A percentile compares a stretch with the other conserved stretches of the same genome.
Evolutionary conservation across 1,140 invertebrate species (phyloP).

Genomic region (Ylistrum balloti): DNA sequence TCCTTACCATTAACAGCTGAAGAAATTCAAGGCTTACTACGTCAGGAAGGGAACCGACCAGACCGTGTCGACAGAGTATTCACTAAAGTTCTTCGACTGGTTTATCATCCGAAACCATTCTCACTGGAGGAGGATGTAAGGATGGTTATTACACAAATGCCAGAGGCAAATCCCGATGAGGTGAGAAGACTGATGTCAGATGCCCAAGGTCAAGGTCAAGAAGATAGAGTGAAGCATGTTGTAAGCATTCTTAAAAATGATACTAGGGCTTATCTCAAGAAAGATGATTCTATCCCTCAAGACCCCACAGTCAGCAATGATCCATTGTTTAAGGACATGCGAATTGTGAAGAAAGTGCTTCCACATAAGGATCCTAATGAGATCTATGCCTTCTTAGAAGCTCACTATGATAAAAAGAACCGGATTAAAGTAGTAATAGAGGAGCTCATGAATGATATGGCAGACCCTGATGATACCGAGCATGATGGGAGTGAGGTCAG

Average conservation of each 20-base stretch:
- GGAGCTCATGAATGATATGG: constrained; percentile 67
- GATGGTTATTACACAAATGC: constrained; percentile 53
- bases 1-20: constrained; percentile 58
- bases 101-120: constrained; percentile 47
- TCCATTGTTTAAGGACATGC: constrained; percentile 75
- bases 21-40: constrained; percentile 66
- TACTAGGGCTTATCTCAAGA: not conserved
- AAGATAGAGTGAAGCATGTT: constrained; percentile 47
- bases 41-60: constrained; percentile 51
- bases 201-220: constrained; percentile 22
- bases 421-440: constrained; percentile 77
- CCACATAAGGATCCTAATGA: constrained; percentile 77
- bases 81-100: constrained; percentile 45
- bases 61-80: constrained; percentile 62
- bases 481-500: constrained; percentile 6
- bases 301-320: constrained; percentile 70
- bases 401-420: constrained; percentile 76
- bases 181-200: constrained; percentile 56
- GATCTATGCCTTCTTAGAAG: constrained; percentile 79
- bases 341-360: constrained; percentile 73
- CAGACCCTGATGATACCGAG: constrained; percentile 42
- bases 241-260: constrained; percentile 49
- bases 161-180: constrained; percentile 57
- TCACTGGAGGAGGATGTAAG: constrained; percentile 61
- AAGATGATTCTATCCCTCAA: constrained; percentile 60